Base-by-base conservation (phyloP, 2,888 invertebrate species). In the Apamea monoglypha region DNA sequence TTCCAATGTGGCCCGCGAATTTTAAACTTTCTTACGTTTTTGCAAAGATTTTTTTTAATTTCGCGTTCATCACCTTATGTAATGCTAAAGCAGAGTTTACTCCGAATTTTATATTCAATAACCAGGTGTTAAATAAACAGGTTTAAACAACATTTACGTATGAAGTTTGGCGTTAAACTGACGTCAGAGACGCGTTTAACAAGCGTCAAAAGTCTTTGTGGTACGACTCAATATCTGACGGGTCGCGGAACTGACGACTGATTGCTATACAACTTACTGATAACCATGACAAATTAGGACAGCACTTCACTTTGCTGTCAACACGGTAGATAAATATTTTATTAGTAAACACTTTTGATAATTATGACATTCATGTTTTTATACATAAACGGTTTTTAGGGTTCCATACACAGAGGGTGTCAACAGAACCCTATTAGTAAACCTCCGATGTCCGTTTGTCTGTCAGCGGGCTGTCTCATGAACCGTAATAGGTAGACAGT, bases 271-370 rank as follows among this genome's bases (percentile, higher is more conserved):
- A 32, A 36, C 36, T 36, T 5, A 59, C 32, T 68, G 84, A 80
- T 78, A 83, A 67, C 44, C 18, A 16, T 47, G 53, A 50, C 25
- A 36, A 56, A 72, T 53, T 71, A 25, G 40, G 36, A 71, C 81
- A 56, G 25, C 53, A 47, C 6, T 21, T 63, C 61, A 81, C 80
- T 68, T 69, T 64, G 53, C 18, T n/a, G 56, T 76, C 72, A 21
- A 29, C 53, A 36, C 0, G 7, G 36, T 64, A n/a, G 1, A n/a
- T 74, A 36, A 86, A 83, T 70, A 77, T 83, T 76, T 32, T 32
- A 61, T 56, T 10, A 32, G 70, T 66, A 69, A 59, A 86, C 72
- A 76, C 47, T 83, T 83, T 72, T 40, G n/a, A 78, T 63, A 72
- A 64, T 61, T 29, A 29, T 0, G 29, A 61, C 16, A 16, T 16